These are phyloP conservation scores for Dipodomys merriami DNA, from an alignment of 2,113 vertebrate genomes.

Conservation along the genomic window DNA sequence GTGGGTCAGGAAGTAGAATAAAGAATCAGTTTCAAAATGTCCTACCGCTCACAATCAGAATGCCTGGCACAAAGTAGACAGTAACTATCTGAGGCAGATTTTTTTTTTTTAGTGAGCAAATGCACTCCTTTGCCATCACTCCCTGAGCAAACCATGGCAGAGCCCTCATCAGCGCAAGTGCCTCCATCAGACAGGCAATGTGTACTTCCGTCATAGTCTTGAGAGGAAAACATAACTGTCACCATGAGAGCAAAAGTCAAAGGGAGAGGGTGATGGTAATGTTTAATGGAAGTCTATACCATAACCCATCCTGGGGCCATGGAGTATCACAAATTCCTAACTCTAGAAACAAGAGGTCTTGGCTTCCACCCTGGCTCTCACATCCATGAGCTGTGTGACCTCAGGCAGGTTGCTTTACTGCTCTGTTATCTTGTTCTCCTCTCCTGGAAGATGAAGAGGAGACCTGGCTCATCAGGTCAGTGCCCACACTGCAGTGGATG, in stretches of 20 bases:
- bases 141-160: not conserved
- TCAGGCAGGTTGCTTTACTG: not conserved
- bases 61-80: not conserved
- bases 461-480: not conserved
- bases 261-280: not conserved
- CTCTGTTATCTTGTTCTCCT: not conserved
- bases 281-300: not conserved
- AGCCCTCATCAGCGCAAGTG: not conserved
- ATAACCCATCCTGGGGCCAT: not conserved
- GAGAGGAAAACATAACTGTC: slow-evolving; percentile 30
- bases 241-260: slow-evolving; percentile 23
- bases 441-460: not conserved
- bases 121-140: not conserved
- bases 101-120: not conserved
- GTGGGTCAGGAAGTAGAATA: accelerated
- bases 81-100: not conserved
- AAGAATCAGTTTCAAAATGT: not conserved
- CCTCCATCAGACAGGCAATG: slow-evolving; percentile 33
- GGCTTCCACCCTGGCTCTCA: not conserved
- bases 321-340: slow-evolving; percentile 8
- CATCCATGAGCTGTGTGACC: not conserved
- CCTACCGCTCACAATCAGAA: not conserved
- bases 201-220: slow-evolving; percentile 17
- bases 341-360: not conserved
- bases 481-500: not conserved